Evolutionary conservation across 2,113 vertebrate species (phyloP).

Genomic region (Haemorhous mexicanus): DNA sequence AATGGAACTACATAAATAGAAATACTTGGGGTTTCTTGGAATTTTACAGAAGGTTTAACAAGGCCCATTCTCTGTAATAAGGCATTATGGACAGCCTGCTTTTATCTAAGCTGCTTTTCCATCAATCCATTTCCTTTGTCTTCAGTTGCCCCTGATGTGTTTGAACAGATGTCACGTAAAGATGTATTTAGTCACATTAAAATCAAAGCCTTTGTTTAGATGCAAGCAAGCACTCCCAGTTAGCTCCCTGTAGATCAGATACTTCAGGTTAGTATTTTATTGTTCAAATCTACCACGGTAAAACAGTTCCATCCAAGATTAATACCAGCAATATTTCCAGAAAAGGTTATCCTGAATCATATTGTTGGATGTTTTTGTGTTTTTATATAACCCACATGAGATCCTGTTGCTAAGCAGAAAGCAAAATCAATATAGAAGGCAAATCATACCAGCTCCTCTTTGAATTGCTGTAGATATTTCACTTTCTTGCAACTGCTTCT

Average conservation of each 20-base stretch:
- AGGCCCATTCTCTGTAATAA: neutral
- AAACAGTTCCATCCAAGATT: neutral
- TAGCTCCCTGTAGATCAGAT: neutral
- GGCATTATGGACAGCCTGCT: neutral
- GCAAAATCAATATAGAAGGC: conserved; percentile 20
- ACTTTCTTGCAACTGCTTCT: neutral
- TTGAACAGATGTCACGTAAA: conserved; percentile 19
- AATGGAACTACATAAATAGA: neutral
- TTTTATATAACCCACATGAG: conserved; percentile 1
- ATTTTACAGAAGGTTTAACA: neutral
- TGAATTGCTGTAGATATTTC: neutral
- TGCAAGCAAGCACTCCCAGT: neutral
- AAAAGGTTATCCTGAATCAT: neutral
- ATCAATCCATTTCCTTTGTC: neutral
- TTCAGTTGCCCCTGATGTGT: neutral
- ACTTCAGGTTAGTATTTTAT: neutral
- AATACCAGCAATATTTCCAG: neutral
- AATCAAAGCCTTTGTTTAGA: neutral
- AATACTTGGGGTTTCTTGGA: neutral
- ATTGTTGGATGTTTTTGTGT: neutral
- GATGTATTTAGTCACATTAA: conserved; percentile 26
- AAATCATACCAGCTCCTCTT: neutral
- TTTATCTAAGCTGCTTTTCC: neutral
- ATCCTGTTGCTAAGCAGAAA: conserved; percentile 47
- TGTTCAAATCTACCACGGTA: neutral